Conservation (phyloP, 2,888 invertebrate genomes). For the Plebejus argus region DNA sequence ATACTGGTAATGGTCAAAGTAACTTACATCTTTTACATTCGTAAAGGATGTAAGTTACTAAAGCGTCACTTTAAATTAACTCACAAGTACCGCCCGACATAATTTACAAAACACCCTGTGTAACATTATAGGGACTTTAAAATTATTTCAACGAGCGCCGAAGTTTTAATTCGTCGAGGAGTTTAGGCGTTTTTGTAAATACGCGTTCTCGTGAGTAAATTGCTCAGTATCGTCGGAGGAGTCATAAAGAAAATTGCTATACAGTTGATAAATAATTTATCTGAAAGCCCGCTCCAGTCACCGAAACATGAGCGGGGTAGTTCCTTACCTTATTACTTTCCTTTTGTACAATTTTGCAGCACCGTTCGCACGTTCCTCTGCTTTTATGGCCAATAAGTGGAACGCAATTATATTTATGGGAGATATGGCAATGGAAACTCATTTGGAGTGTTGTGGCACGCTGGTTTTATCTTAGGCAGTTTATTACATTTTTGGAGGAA, state of each 20-base stretch:
- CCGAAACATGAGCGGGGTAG: constrained; percentile 73
- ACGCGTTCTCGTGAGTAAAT: constrained; percentile 79
- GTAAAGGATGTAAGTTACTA: too few relatives aligned
- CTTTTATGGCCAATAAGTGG: constrained; percentile 81
- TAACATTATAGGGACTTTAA: constrained; percentile 5
- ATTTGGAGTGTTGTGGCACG: constrained; percentile 54
- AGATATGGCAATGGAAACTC: constrained; percentile 76
- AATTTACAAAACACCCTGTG: too few relatives aligned
- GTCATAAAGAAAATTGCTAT: constrained; percentile 82
- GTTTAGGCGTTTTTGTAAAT: constrained; percentile 77
- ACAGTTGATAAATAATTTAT: constrained; percentile 82
- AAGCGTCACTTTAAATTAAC: neutral
- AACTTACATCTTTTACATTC: too few relatives aligned
- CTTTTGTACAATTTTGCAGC: constrained; percentile 81
- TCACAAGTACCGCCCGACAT: too few relatives aligned
- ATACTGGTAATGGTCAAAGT: too few relatives aligned
- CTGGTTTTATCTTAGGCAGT: neutral
- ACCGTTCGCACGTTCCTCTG: constrained; percentile 78
- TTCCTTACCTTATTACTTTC: constrained; percentile 75
- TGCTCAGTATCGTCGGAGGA: constrained; percentile 79
- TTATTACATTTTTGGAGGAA: neutral
- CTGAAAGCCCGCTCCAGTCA: constrained; percentile 79
- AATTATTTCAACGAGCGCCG: neutral
- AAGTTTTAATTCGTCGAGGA: constrained; percentile 58
- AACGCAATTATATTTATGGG: constrained; percentile 80